Evolutionary conservation across 2,797 vertebrate species (phyloP), one percentile per base, ranked within the genome.

Genomic region (Euphonia xanthogaster): DNA sequence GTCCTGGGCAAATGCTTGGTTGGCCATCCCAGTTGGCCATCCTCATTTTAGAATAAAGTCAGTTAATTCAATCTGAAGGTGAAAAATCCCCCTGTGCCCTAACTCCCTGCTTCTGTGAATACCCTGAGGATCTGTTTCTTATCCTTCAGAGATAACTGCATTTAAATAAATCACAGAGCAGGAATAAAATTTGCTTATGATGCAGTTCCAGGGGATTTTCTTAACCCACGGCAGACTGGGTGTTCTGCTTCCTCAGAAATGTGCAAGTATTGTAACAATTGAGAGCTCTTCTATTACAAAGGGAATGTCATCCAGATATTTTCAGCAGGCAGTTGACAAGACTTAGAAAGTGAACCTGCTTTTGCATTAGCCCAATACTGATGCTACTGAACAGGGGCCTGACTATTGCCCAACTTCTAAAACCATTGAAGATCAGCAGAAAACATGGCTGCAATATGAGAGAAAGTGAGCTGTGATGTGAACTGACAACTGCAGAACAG

Each of bases 121-220:
- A 80, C 78, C 68, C 66, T 63, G 40, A 57, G 87, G 85, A 79
- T 81, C 92, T 70, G 37, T 84, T 94, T 75, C 60, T 55, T 93
- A 84, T 84, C 66, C 82, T 88, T 93, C 62, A 53, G 91, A 94
- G 90, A 84, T 81, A 94, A 78, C 85, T 93, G 44, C 31, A 42
- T 93, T 95, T 90, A 93, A 94, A 86, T 93, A 94, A 94, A 88
- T 83, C 82, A 93, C 72, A 91, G 89, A 91, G 88, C 70, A 86
- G 62, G 87, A 94, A 81, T 88, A 75, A 92, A 96, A 81, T 67
- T 91, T 95, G 66, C 66, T 95, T 94, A 78, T 61, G 70, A 86
- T 90, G 73, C 71, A 93, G 39, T 91, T 94, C 58, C 80, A 90
- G 82, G 73, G 78, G 85, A 73, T 93, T 94, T 94, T 87, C 44